phyloP scores from a whole-genome alignment of 2,797 vertebrate species.

The Oophaga sylvatica region DNA sequence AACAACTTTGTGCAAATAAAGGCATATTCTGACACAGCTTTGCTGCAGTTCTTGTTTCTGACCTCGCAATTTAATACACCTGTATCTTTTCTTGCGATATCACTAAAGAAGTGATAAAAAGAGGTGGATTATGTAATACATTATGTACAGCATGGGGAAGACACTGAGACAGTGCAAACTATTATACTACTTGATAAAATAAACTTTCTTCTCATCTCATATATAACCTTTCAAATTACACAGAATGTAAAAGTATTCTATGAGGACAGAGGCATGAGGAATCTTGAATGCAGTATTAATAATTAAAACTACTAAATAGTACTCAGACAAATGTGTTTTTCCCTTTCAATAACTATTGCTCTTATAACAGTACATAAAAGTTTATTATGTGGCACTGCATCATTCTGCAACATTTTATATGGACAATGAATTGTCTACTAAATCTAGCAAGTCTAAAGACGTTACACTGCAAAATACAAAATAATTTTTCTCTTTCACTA shows the following conservation, averaged over 20 bases:
- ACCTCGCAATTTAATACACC: background rate
- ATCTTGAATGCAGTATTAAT: background rate
- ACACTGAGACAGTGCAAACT: no score
- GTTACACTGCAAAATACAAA: background rate
- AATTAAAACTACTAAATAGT: background rate
- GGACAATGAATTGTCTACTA: background rate
- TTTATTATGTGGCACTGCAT: background rate
- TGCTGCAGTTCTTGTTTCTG: background rate
- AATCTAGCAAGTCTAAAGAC: background rate
- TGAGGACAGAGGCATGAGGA: background rate
- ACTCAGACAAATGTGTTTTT: background rate
- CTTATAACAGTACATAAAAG: background rate
- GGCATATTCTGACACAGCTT: background rate
- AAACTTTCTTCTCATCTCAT: background rate
- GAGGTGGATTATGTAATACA: no score
- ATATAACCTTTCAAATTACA: background rate
- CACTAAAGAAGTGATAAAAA: no score
- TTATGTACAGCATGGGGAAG: no score
- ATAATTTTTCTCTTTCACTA: background rate
- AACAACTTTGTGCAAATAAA: background rate
- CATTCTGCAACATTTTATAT: background rate
- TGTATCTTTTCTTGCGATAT: no score
- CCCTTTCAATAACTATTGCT: constrained; percentile 3
- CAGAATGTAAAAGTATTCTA: background rate
- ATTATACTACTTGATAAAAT: no score